Percentiles rank a stretch among this genome's conserved stretches.
Conservation (phyloP, 1,140 invertebrate species). For the Caenorhabditis elegans region DNA sequence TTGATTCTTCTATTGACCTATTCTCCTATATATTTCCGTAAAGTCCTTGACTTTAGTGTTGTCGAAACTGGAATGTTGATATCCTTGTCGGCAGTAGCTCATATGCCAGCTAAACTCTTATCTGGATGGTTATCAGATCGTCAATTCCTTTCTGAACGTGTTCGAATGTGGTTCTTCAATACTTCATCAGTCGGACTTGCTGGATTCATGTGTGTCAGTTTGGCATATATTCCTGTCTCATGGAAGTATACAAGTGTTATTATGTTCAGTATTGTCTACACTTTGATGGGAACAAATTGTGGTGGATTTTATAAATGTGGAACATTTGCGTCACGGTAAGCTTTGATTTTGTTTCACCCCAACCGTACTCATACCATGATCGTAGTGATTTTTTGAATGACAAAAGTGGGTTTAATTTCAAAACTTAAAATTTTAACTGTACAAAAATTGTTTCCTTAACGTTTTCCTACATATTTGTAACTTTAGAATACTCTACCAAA, state of each 20-base stretch:
- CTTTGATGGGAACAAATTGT: slow-evolving; percentile 52
- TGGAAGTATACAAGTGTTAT: slow-evolving; percentile 40
- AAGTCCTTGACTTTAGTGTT: slow-evolving; percentile 28
- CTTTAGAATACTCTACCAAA: too few relatives aligned
- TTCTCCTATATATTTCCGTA: slow-evolving; percentile 41
- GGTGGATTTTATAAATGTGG: slow-evolving; percentile 61
- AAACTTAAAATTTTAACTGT: too few relatives aligned
- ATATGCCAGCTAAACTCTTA: slow-evolving; percentile 38
- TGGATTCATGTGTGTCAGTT: slow-evolving; percentile 48
- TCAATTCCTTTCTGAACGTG: slow-evolving; percentile 41
- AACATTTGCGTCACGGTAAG: slow-evolving; percentile 52
- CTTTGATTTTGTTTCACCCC: not conserved
- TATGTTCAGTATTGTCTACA: slow-evolving; percentile 51
- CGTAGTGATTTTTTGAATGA: not conserved
- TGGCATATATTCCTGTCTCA: slow-evolving; percentile 53
- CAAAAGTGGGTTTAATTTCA: too few relatives aligned
- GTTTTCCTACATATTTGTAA: too few relatives aligned
- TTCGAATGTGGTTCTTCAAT: slow-evolving; percentile 59
- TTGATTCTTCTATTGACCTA: slow-evolving; percentile 39
- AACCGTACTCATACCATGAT: not conserved
- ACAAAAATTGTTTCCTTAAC: too few relatives aligned
- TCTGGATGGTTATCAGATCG: slow-evolving; percentile 34
- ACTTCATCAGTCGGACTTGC: slow-evolving; percentile 53
- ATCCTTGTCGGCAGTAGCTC: slow-evolving; percentile 15
- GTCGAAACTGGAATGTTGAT: slow-evolving; percentile 37